Percentiles rank a stretch among this genome's conserved stretches.
Conservation (phyloP, 2,888 invertebrate species). For the Meta bourneti region DNA sequence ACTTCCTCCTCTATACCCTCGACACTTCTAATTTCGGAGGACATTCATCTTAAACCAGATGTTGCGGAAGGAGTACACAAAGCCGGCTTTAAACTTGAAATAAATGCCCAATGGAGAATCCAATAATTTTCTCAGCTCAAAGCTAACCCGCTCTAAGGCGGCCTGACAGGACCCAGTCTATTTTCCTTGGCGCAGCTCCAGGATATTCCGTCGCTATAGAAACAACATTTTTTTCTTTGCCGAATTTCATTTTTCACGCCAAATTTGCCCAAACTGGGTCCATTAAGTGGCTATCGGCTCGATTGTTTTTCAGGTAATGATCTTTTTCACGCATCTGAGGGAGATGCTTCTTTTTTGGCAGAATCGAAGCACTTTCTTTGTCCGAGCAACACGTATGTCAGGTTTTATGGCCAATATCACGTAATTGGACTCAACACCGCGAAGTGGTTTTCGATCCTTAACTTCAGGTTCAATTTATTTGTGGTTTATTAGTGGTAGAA, state of each 20-base stretch:
- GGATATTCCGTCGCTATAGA: not conserved
- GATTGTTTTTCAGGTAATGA: slow-evolving; percentile 51
- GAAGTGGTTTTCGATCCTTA: not conserved
- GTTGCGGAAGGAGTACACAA: not conserved
- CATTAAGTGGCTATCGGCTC: slow-evolving; percentile 56
- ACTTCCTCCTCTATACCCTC: not conserved
- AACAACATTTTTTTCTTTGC: slow-evolving; percentile 19
- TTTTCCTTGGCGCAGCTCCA: slow-evolving; percentile 34
- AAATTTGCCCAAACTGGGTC: slow-evolving; percentile 47
- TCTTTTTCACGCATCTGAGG: slow-evolving; percentile 42
- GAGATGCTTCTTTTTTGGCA: not conserved
- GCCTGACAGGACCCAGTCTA: not conserved
- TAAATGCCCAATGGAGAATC: not conserved
- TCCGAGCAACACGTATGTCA: not conserved
- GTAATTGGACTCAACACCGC: not conserved
- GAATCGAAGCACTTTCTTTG: not conserved
- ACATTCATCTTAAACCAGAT: slow-evolving; percentile 11
- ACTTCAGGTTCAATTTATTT: not conserved
- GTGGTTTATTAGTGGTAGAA: not conserved
- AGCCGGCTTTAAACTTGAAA: not conserved
- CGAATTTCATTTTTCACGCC: slow-evolving; percentile 63
- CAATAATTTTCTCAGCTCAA: slow-evolving; percentile 19
- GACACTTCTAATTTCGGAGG: slow-evolving; percentile 6
- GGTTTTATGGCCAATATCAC: not conserved
- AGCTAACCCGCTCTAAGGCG: not conserved